Evolutionary conservation across 1,140 invertebrate genomes (phyloP).

Genomic region (Calliopsis andreniformis): DNA sequence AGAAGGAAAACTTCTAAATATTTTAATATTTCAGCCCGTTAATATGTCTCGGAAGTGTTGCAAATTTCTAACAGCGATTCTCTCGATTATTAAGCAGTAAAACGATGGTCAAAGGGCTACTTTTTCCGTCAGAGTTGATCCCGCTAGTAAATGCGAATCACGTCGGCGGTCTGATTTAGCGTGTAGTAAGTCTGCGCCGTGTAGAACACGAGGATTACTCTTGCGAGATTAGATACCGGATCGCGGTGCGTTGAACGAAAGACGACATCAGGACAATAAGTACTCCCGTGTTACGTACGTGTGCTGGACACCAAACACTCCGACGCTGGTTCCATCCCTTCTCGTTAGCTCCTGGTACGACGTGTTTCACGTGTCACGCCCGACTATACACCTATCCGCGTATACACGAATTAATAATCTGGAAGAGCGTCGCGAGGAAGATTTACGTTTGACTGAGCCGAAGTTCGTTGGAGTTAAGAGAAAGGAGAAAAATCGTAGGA

Average conservation of each 20-base stretch:
- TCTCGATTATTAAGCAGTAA: background rate
- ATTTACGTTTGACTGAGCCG: background rate
- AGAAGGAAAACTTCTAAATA: too few relatives aligned
- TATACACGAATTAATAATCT: conserved; percentile 39
- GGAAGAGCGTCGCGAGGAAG: background rate
- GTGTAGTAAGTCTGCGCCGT: conserved; percentile 22
- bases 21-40: too few relatives aligned
- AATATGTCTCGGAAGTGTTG: too few relatives aligned
- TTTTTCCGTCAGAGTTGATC: background rate
- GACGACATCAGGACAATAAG: conserved; percentile 53
- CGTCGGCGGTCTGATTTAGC: conserved; percentile 48
- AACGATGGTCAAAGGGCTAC: background rate
- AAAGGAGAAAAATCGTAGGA: background rate
- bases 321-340: conserved; percentile 23
- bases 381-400: conserved; percentile 15
- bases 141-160: conserved; percentile 58
- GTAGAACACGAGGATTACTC: conserved; percentile 55
- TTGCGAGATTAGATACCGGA: conserved; percentile 54
- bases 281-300: conserved; percentile 40
- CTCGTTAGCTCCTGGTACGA: conserved; percentile 24
- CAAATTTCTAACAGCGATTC: too few relatives aligned
- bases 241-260: conserved; percentile 56
- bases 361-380: conserved; percentile 34
- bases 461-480: background rate
- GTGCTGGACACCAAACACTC: conserved; percentile 26